phyloP scores from a whole-genome alignment of 1,140 invertebrate genomes.

The Dendrolimus kikuchii region DNA sequence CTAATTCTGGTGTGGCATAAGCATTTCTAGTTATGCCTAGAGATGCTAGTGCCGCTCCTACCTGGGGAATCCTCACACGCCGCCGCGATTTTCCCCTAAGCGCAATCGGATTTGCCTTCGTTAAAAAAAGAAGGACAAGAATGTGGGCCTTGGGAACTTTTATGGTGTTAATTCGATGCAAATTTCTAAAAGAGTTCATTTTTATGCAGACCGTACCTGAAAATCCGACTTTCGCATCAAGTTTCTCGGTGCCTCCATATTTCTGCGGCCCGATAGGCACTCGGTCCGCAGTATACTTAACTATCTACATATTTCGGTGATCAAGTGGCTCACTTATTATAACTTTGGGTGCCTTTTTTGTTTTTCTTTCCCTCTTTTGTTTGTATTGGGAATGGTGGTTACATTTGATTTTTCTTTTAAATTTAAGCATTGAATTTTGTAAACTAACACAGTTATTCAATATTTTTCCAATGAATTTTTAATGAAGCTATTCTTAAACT shows the following conservation, averaged over 20 bases:
- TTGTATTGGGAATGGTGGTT: neutral
- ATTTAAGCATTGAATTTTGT: neutral
- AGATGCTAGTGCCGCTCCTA: too few species aligned
- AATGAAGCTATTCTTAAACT: too few species aligned
- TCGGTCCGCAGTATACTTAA: conserved; percentile 14
- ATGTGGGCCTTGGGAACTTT: too few species aligned
- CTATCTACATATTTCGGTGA: conserved; percentile 22
- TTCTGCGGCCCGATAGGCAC: conserved; percentile 42
- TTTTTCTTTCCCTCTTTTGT: neutral
- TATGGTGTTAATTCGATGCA: too few species aligned
- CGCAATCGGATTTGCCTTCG: too few species aligned
- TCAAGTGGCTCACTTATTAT: conserved; percentile 8
- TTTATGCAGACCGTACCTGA: conserved; percentile 45
- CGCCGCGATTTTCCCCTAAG: too few species aligned
- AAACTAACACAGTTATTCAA: too few species aligned
- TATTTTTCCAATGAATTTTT: too few species aligned
- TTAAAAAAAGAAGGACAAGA: too few species aligned
- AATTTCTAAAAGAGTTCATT: neutral
- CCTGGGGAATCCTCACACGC: too few species aligned
- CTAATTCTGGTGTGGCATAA: too few species aligned
- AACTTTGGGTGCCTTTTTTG: neutral
- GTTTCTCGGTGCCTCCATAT: conserved; percentile 57
- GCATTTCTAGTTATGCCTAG: too few species aligned
- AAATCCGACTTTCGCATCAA: conserved; percentile 62
- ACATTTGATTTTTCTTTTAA: neutral